These are phyloP conservation scores for Tokudaia muenninki DNA, from an alignment of 2,797 vertebrate genomes.

Conservation along the genomic window DNA sequence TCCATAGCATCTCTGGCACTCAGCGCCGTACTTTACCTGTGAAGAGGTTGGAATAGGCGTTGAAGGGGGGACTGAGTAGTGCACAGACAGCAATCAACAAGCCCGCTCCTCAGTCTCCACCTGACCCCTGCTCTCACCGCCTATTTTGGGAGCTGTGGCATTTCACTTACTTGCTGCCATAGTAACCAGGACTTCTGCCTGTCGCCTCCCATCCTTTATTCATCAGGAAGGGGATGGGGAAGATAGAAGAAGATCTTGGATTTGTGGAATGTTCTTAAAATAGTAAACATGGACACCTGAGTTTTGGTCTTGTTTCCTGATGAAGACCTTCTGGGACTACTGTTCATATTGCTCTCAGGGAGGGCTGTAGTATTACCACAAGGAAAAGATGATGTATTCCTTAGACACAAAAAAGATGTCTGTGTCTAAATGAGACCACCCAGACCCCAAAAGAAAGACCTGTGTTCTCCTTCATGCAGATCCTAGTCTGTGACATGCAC, in stretches of 20 bases:
- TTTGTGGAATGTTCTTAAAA: not conserved
- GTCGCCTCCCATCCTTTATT: slow-evolving; percentile 54
- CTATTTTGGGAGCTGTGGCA: slow-evolving; percentile 46
- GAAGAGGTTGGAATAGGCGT: not conserved
- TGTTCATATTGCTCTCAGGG: not conserved
- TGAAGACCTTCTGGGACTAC: too few relatives aligned
- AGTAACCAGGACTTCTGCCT: slow-evolving; percentile 78
- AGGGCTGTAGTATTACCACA: not conserved
- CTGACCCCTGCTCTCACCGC: slow-evolving; percentile 41
- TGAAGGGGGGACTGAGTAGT: not conserved
- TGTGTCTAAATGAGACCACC: not conserved
- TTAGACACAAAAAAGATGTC: not conserved
- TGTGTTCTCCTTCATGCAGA: not conserved
- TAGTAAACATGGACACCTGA: not conserved
- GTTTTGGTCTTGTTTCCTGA: not conserved
- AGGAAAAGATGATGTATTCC: not conserved
- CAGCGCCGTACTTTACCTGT: not conserved
- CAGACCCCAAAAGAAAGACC: not conserved
- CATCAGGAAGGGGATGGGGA: slow-evolving; percentile 45
- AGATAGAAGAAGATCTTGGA: not conserved
- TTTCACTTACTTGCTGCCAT: slow-evolving; percentile 75
- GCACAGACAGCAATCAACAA: not conserved
- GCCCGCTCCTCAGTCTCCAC: not conserved
- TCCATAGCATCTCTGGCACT: not conserved
- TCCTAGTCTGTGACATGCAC: not conserved